These are phyloP conservation scores for Phthorimaea operculella DNA, from an alignment of 1,140 invertebrate species.

Conservation along the genomic window DNA sequence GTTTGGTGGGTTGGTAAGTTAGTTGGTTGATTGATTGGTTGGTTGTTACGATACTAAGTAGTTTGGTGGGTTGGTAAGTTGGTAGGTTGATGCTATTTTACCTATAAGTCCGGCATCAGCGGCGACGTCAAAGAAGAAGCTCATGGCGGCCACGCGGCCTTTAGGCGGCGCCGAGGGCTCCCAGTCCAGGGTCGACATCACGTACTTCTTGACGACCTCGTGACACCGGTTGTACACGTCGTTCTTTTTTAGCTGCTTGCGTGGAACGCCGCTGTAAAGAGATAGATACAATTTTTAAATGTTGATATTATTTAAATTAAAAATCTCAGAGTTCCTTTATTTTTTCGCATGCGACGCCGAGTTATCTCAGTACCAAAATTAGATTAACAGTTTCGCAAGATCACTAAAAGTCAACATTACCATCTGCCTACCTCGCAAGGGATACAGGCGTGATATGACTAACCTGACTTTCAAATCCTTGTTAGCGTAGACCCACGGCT, in stretches of 20 bases:
- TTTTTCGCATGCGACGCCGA: too few species aligned
- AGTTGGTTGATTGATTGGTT: conserved; percentile 53
- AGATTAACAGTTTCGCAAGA: too few species aligned
- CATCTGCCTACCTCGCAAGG: too few species aligned
- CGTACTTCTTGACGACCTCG: conserved; percentile 51
- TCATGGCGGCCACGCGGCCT: conserved; percentile 83
- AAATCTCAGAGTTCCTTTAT: too few species aligned
- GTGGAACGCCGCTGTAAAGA: conserved; percentile 27
- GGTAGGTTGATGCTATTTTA: conserved; percentile 26
- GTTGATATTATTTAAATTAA: too few species aligned
- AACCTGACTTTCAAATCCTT: conserved; percentile 30
- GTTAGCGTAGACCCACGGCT: conserved; percentile 73
- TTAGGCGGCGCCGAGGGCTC: conserved; percentile 63
- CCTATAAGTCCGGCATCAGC: conserved; percentile 83
- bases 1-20: too few species aligned
- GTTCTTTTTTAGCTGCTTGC: conserved; percentile 26
- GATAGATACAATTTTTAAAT: background rate
- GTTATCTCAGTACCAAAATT: too few species aligned
- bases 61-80: too few species aligned
- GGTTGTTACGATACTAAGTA: too few species aligned
- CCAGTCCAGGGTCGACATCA: conserved; percentile 58
- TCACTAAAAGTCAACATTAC: too few species aligned
- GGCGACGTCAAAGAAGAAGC: conserved; percentile 94
- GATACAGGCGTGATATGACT: too few species aligned
- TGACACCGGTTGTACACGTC: conserved; percentile 34